A percentile compares a stretch with the other conserved stretches of the same genome.
phyloP scores from a whole-genome alignment of 2,797 vertebrate genomes.

The Liasis olivaceus region DNA sequence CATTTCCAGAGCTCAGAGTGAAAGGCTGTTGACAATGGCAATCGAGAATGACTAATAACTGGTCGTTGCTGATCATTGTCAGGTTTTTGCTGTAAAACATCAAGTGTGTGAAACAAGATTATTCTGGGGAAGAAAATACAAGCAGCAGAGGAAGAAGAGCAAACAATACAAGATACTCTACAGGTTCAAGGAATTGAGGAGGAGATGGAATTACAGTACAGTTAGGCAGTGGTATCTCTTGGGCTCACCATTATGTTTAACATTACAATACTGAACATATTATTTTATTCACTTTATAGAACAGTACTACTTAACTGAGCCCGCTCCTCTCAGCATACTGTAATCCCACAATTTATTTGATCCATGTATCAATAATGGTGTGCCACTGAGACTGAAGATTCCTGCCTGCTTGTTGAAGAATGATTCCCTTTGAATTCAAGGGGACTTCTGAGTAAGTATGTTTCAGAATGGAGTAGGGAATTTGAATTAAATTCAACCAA shows the following conservation, averaged over 20 bases:
- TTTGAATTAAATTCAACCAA: not conserved
- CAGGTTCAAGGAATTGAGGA: fast-evolving
- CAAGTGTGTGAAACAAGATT: conserved; percentile 41
- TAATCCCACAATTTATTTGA: too few relatives aligned
- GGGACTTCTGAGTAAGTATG: too few relatives aligned
- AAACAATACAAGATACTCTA: not conserved
- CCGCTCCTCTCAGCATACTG: not conserved
- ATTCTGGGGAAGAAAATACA: not conserved
- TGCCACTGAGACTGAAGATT: not conserved
- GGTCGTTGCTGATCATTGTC: conserved; percentile 40
- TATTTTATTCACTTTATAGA: not conserved
- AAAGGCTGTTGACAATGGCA: conserved; percentile 60
- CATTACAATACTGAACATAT: not conserved
- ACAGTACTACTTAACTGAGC: not conserved
- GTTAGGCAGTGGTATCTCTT: not conserved
- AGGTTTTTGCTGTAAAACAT: conserved; percentile 51
- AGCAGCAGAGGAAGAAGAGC: not conserved
- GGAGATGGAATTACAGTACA: not conserved
- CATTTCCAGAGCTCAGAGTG: conserved; percentile 27
- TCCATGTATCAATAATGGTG: not conserved
- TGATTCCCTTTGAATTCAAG: not conserved
- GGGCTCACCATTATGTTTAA: not conserved
- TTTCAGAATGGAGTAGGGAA: not conserved
- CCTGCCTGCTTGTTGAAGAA: not conserved
- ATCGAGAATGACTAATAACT: conserved; percentile 55